Base-by-base conservation (phyloP, 2,113 vertebrate species). In the Megaceryle torquata region DNA sequence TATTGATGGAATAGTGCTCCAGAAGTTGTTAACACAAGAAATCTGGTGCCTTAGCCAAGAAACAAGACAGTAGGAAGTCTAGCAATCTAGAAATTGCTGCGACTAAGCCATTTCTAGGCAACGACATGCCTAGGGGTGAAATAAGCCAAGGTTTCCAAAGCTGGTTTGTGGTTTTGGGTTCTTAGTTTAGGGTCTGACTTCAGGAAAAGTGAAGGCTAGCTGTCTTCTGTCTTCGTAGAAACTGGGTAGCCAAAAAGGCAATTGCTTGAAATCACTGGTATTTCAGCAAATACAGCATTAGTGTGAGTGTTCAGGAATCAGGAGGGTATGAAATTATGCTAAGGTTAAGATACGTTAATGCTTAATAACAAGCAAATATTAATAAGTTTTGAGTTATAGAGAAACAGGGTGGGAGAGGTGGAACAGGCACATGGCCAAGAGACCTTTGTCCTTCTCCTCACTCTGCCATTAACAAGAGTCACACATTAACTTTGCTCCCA, bases 311-410 rank as follows among this genome's bases (percentile, higher is more conserved):
- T 92, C 43, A n/a, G 65, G 68, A 78, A 54, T 37, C 50, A 78
- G n/a, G 11, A 64, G 57, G 21, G 25, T 78, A 75, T 29, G 57
- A 86, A 56, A 56, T 77, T 76, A 72, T 46, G 29, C 60, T 77
- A 29, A 70, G 59, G 86, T 86, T 86, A 88, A 83, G 51, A 8
- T 63, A 74, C 56, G 83, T 91, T 90, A 94, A 97, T 91, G 68
- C 94, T 94, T 95, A 94, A 86, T 93, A 90, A 90, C 86, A 88
- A 94, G 46, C 28, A 97, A 96, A 91, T 94, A 94, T 57, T 89
- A 91, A 37, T 81, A 90, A 63, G 56, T 83, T 94, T 86, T 86
- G 83, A 70, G 72, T 90, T 96, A 26, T 12, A 81, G 64, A 60
- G 83, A 93, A 88, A 67, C 7, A 20, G 44, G 9, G 2, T 33